Conservation (phyloP, 37 sponge, comb jelly and placozoan genomes). For the Halisarca cf. caerulea region DNA sequence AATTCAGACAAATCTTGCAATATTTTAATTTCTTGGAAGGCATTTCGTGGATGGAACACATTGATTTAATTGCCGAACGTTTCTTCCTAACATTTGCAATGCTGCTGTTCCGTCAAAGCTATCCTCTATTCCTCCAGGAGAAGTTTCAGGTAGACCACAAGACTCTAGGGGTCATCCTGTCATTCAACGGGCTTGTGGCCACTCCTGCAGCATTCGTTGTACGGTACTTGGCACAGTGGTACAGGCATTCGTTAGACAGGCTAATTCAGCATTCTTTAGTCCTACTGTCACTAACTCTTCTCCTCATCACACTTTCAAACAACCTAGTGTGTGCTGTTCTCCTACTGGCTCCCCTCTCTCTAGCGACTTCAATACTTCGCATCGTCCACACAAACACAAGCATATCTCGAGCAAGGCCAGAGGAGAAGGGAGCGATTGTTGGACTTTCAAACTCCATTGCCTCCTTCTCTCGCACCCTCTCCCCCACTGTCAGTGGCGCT, state of each 20-base stretch:
- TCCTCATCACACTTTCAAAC: conserved; percentile 32
- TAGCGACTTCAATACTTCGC: conserved; percentile 66
- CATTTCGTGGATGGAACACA: conserved; percentile 26
- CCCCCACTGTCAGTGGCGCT: conserved; percentile 65
- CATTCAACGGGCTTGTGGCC: conserved; percentile 60
- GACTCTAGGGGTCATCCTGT: conserved; percentile 62
- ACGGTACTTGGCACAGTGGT: conserved; percentile 47
- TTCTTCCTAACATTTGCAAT: conserved; percentile 56
- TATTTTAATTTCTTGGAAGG: conserved; percentile 48
- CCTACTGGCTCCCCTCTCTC: conserved; percentile 46
- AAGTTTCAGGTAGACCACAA: conserved; percentile 29
- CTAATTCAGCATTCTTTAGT: conserved; percentile 45
- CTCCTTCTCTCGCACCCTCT: conserved; percentile 63
- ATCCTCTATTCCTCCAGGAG: conserved; percentile 59
- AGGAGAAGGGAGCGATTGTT: conserved; percentile 70
- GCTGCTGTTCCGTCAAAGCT: conserved; percentile 61
- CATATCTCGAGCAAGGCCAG: conserved; percentile 38
- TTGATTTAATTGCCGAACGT: conserved; percentile 44
- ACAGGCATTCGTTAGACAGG: conserved; percentile 12
- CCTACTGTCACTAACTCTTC: conserved; percentile 38
- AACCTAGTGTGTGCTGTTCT: conserved; percentile 26
- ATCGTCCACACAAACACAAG: conserved; percentile 38
- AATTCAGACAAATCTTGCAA: not conserved
- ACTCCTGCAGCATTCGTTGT: conserved; percentile 36
- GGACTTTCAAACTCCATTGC: conserved; percentile 65